Conservation (phyloP, 2,113 vertebrate genomes). For the Otolemur garnettii region DNA sequence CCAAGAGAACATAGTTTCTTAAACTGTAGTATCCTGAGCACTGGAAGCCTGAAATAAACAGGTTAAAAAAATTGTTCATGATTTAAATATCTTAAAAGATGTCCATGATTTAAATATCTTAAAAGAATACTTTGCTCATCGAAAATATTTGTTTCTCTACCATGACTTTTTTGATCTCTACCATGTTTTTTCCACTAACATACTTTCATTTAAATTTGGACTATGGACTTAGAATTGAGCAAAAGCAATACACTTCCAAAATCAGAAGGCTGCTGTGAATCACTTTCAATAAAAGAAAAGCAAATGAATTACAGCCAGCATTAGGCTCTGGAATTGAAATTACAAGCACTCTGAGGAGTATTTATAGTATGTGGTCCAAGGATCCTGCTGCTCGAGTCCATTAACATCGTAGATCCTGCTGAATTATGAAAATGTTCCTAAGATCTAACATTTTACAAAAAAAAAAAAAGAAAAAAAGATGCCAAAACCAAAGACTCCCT, state of each 20-base stretch:
- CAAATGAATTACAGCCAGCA: constrained; percentile 71
- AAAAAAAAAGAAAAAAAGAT: constrained; percentile 23
- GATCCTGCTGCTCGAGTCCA: constrained; percentile 55
- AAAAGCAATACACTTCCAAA: constrained; percentile 73
- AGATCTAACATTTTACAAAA: constrained; percentile 64
- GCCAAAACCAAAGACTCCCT: constrained; percentile 58
- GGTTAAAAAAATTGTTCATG: neutral
- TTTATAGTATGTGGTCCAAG: constrained; percentile 68
- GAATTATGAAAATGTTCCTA: constrained; percentile 74
- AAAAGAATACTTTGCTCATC: constrained; percentile 35
- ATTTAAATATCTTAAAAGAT: constrained; percentile 56
- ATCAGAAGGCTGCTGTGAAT: constrained; percentile 73
- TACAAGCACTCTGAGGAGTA: constrained; percentile 71
- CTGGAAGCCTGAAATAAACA: neutral
- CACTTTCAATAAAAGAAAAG: constrained; percentile 69
- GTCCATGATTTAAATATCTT: constrained; percentile 35
- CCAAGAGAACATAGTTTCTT: constrained; percentile 42
- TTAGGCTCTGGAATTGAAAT: constrained; percentile 73
- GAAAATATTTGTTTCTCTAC: constrained; percentile 53
- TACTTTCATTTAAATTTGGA: constrained; percentile 67
- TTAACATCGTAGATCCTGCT: constrained; percentile 71
- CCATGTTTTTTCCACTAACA: neutral
- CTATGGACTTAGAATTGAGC: constrained; percentile 67
- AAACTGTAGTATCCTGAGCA: constrained; percentile 7
- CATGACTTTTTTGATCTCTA: neutral